phyloP scores from a whole-genome alignment of 2,888 invertebrate species.

The Adela reaumurella region DNA sequence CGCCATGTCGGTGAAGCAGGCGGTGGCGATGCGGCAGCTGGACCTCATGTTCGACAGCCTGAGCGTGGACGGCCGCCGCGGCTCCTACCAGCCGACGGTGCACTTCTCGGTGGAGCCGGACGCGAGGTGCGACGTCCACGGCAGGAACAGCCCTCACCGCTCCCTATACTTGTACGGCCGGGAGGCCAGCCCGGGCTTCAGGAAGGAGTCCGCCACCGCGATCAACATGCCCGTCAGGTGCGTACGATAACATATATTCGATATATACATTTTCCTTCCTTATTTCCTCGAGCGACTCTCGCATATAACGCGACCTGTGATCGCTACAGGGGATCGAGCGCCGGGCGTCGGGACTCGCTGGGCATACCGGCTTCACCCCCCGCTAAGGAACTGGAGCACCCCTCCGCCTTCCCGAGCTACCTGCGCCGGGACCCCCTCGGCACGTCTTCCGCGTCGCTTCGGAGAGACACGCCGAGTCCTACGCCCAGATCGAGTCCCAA shows the following conservation, averaged over 20 bases:
- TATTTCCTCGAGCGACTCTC: too few relatives aligned
- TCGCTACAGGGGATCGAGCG: neutral
- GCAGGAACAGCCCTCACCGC: conserved; percentile 33
- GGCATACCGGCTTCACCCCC: conserved; percentile 54
- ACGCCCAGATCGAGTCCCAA: conserved; percentile 34
- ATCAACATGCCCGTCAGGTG: conserved; percentile 47
- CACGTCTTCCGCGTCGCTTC: conserved; percentile 42
- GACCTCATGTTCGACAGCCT: conserved; percentile 70
- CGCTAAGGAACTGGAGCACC: conserved; percentile 62
- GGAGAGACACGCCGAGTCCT: conserved; percentile 47
- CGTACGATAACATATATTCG: too few relatives aligned
- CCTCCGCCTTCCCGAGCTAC: conserved; percentile 67
- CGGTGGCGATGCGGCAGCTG: conserved; percentile 65
- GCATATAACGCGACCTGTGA: too few relatives aligned
- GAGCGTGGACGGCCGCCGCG: conserved; percentile 52
- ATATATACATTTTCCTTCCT: too few relatives aligned
- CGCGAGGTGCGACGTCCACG: conserved; percentile 70
- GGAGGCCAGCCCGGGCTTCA: conserved; percentile 54
- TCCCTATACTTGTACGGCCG: conserved; percentile 41
- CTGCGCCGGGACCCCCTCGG: conserved; percentile 59
- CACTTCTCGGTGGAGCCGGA: conserved; percentile 55
- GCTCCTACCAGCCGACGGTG: conserved; percentile 34
- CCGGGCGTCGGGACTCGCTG: conserved; percentile 58
- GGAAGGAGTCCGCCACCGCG: conserved; percentile 52
- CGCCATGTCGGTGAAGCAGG: conserved; percentile 52